Evolutionary conservation across 2,888 invertebrate species (phyloP).

Genomic region (Penaeus monodon): DNA sequence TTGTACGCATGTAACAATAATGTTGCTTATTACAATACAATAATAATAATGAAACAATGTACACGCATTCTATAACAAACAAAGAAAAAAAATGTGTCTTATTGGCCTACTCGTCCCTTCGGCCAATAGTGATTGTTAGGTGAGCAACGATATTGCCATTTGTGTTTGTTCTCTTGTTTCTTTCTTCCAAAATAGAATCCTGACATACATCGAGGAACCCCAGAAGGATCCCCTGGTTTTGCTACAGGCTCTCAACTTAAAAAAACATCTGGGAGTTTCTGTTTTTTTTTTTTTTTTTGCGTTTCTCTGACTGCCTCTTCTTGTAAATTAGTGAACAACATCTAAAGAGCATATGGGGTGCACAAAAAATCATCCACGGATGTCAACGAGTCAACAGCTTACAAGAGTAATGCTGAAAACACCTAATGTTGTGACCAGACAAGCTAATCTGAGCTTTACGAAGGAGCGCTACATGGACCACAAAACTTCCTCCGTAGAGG

Average conservation of each 20-base stretch:
- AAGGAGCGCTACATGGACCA: neutral
- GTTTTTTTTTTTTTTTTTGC: neutral
- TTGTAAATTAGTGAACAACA: constrained; percentile 56
- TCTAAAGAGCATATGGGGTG: constrained; percentile 54
- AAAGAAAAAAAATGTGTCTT: constrained; percentile 8
- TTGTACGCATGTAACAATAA: constrained; percentile 62
- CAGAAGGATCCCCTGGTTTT: neutral
- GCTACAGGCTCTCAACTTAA: constrained; percentile 45
- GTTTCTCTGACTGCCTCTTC: constrained; percentile 49
- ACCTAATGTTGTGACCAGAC: constrained; percentile 34
- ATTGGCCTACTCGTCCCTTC: constrained; percentile 51
- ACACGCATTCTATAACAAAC: constrained; percentile 63
- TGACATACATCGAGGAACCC: constrained; percentile 25
- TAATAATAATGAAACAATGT: constrained; percentile 59
- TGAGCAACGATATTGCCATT: constrained; percentile 60
- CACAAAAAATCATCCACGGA: constrained; percentile 52
- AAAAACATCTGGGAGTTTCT: constrained; percentile 30
- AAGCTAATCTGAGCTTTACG: constrained; percentile 46
- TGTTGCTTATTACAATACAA: constrained; percentile 58
- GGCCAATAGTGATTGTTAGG: constrained; percentile 53
- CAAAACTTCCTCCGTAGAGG: constrained; percentile 23
- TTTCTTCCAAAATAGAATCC: constrained; percentile 15
- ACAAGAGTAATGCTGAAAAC: constrained; percentile 50
- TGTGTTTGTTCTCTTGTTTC: constrained; percentile 40
- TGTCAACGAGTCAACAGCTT: constrained; percentile 52